Conservation (phyloP, 2,888 invertebrate genomes). For the Polydrusus cervinus region DNA sequence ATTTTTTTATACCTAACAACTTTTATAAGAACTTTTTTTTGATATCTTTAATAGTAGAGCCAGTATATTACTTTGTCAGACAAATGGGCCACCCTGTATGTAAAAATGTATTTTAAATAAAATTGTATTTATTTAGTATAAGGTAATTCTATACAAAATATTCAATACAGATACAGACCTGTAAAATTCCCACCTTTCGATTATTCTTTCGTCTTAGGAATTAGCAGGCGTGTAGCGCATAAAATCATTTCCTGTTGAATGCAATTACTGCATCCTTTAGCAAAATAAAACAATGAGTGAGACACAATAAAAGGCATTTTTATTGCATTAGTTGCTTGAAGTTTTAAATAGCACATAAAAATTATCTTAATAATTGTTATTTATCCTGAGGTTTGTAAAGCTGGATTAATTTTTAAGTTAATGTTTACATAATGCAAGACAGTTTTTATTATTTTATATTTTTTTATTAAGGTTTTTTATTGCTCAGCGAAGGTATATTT, state of each 20-base stretch:
- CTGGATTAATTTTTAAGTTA: neutral
- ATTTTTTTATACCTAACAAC: no score
- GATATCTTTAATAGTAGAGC: no score
- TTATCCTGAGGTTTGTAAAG: neutral
- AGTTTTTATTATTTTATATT: no score
- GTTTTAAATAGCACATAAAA: slow-evolving; percentile 35
- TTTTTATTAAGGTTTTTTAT: no score
- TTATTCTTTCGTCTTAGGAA: slow-evolving; percentile 48
- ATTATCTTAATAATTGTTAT: slow-evolving; percentile 37
- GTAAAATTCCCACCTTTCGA: slow-evolving; percentile 13
- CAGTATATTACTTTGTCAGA: no score
- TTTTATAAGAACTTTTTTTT: no score
- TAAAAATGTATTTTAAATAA: no score
- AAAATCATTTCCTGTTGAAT: slow-evolving; percentile 54
- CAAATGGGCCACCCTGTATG: no score
- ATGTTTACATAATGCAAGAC: no score
- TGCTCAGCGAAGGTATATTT: no score
- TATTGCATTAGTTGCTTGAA: slow-evolving; percentile 33
- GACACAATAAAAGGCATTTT: slow-evolving; percentile 47
- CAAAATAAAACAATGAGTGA: slow-evolving; percentile 47
- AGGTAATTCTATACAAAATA: neutral
- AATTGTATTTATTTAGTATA: no score
- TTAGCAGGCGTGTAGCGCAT: slow-evolving; percentile 52
- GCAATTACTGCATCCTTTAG: slow-evolving; percentile 51
- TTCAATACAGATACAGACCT: slow-evolving; percentile 35